Percentiles rank a stretch among this genome's conserved stretches.
Conservation (phyloP, 2,888 invertebrate genomes). For the Eucera pruinosa region DNA sequence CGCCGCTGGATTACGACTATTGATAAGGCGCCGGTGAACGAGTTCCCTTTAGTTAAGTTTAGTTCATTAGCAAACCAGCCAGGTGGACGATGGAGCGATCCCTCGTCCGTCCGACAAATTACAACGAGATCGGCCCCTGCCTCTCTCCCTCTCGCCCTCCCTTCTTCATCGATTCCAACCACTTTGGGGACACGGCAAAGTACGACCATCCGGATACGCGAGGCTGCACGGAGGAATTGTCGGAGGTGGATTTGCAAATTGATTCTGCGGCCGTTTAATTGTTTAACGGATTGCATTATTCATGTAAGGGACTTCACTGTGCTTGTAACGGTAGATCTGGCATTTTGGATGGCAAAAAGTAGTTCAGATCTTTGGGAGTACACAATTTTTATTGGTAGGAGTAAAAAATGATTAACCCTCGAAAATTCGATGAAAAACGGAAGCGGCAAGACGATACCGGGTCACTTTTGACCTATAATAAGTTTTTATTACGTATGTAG, state of each 20-base stretch:
- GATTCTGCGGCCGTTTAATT: too few species aligned
- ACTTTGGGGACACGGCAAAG: slow-evolving; percentile 32
- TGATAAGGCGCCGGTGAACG: slow-evolving; percentile 78
- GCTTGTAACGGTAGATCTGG: too few species aligned
- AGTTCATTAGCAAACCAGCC: slow-evolving; percentile 80
- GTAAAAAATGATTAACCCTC: too few species aligned
- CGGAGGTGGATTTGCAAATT: slow-evolving; percentile 8
- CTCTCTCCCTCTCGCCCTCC: slow-evolving; percentile 29
- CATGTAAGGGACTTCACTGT: too few species aligned
- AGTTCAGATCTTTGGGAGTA: too few species aligned
- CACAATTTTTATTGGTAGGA: too few species aligned
- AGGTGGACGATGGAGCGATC: slow-evolving; percentile 77
- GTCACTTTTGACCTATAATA: too few species aligned
- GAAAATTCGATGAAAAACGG: too few species aligned
- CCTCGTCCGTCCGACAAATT: slow-evolving; percentile 76
- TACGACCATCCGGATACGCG: background rate
- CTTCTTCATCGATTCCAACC: slow-evolving; percentile 42
- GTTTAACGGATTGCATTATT: too few species aligned
- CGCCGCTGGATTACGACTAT: slow-evolving; percentile 74
- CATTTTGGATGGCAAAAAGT: too few species aligned
- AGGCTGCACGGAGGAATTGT: background rate
- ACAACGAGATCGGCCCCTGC: slow-evolving; percentile 71
- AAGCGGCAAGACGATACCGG: too few species aligned
- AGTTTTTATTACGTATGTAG: too few species aligned
- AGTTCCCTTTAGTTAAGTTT: slow-evolving; percentile 78